Evolutionary conservation across 2,888 invertebrate genomes (phyloP).

Genomic region (Pandemis heparana): DNA sequence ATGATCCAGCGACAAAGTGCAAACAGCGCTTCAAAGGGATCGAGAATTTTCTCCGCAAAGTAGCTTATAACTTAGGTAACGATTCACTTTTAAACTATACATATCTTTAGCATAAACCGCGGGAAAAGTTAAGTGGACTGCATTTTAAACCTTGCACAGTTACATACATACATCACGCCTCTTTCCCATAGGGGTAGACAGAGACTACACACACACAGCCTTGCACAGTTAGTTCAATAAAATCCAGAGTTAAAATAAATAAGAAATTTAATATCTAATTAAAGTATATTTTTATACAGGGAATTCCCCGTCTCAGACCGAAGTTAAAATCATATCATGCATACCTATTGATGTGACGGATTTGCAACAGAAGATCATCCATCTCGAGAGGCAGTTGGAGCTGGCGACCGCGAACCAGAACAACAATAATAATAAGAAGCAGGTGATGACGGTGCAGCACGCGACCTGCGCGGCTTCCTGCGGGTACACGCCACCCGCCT

Average conservation of each 20-base stretch:
- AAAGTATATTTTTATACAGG: conserved; percentile 60
- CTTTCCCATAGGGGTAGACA: too few relatives aligned
- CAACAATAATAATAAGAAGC: not conserved
- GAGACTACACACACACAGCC: too few relatives aligned
- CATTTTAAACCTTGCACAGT: too few relatives aligned
- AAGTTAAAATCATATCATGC: conserved; percentile 81
- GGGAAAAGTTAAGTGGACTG: not conserved
- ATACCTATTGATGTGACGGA: conserved; percentile 81
- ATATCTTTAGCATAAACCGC: not conserved
- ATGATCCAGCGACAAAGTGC: conserved; percentile 41
- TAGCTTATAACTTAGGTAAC: conserved; percentile 75
- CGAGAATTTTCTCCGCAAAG: conserved; percentile 71
- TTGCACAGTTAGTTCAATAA: too few relatives aligned
- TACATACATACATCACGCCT: too few relatives aligned
- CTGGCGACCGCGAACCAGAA: conserved; percentile 41
- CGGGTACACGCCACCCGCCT: conserved; percentile 2
- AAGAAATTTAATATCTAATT: not conserved
- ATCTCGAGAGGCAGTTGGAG: conserved; percentile 67
- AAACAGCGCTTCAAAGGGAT: conserved; percentile 71
- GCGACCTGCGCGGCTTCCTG: not conserved
- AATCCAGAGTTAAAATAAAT: not conserved
- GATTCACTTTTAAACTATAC: not conserved
- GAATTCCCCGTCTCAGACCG: conserved; percentile 76
- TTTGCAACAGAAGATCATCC: conserved; percentile 71
- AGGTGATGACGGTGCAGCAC: not conserved